phyloP scores from a whole-genome alignment of 1,140 invertebrate species.

The Daktulosphaira vitifoliae region DNA sequence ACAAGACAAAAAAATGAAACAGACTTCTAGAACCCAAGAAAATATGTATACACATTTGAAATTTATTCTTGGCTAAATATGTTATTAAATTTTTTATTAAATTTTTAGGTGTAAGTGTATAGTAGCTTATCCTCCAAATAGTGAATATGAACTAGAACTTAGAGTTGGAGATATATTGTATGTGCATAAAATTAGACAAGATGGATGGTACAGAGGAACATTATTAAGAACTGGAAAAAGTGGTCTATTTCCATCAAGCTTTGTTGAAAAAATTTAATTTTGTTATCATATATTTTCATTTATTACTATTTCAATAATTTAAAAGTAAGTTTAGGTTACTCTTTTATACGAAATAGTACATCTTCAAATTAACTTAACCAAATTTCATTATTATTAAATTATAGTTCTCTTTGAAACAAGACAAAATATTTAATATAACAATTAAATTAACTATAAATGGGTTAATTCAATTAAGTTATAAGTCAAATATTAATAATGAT shows the following conservation, averaged over 20 bases:
- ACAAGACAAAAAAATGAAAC: constrained; percentile 18
- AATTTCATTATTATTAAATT: too few species aligned
- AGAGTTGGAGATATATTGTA: constrained; percentile 84
- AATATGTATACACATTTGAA: constrained; percentile 9
- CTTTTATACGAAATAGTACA: too few species aligned
- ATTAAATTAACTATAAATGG: too few species aligned
- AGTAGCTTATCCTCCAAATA: constrained; percentile 89
- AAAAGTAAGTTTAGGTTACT: neutral
- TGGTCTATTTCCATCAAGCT: constrained; percentile 87
- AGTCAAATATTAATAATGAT: too few species aligned
- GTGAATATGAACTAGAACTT: constrained; percentile 82
- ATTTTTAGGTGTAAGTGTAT: constrained; percentile 71
- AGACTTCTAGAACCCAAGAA: constrained; percentile 11
- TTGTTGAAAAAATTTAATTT: constrained; percentile 66
- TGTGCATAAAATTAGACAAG: constrained; percentile 84
- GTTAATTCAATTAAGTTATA: too few species aligned
- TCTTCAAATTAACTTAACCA: constrained; percentile 10
- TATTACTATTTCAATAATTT: too few species aligned
- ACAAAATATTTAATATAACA: too few species aligned
- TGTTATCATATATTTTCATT: constrained; percentile 26
- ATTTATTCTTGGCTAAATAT: too few species aligned
- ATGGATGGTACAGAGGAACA: constrained; percentile 93
- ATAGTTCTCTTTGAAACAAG: too few species aligned
- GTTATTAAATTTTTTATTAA: too few species aligned
- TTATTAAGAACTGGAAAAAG: constrained; percentile 79